These are phyloP conservation scores for Drosophila hydei DNA, from an alignment of 1,140 invertebrate genomes.

Conservation along the genomic window DNA sequence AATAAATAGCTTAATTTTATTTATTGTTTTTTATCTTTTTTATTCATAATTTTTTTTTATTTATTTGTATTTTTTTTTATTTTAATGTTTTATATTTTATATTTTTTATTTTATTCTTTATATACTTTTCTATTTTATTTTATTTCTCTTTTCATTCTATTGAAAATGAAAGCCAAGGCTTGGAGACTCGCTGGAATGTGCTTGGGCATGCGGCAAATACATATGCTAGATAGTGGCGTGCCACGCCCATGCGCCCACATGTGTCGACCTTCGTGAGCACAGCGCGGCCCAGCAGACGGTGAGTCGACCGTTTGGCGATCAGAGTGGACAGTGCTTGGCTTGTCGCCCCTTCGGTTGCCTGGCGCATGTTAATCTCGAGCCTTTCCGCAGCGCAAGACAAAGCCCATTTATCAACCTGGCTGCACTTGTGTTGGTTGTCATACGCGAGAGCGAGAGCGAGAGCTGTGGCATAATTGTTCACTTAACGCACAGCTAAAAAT, in stretches of 20 bases:
- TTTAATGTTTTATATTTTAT: neutral
- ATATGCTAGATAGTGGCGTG: constrained; percentile 3
- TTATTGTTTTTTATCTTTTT: no score
- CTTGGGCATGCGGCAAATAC: neutral
- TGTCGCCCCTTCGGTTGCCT: constrained; percentile 5
- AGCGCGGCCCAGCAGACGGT: constrained; percentile 57
- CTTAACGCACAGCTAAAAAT: constrained; percentile 80
- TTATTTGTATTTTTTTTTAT: neutral
- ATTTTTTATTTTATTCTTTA: neutral
- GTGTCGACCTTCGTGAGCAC: constrained; percentile 49
- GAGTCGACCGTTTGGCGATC: constrained; percentile 36
- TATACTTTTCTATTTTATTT: no score
- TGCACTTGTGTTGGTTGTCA: constrained; percentile 63
- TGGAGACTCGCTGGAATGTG: neutral
- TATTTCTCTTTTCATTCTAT: no score
- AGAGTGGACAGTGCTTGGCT: neutral
- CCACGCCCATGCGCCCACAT: constrained; percentile 21
- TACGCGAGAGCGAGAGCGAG: no score
- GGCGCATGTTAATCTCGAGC: constrained; percentile 63
- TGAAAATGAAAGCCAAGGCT: no score
- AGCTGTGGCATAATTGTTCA: constrained; percentile 77
- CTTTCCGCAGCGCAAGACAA: constrained; percentile 59
- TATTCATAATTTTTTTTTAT: neutral
- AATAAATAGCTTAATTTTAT: no score
- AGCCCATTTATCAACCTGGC: constrained; percentile 67